phyloP scores from a whole-genome alignment of 2,113 vertebrate species.

The Ictalurus furcatus region DNA sequence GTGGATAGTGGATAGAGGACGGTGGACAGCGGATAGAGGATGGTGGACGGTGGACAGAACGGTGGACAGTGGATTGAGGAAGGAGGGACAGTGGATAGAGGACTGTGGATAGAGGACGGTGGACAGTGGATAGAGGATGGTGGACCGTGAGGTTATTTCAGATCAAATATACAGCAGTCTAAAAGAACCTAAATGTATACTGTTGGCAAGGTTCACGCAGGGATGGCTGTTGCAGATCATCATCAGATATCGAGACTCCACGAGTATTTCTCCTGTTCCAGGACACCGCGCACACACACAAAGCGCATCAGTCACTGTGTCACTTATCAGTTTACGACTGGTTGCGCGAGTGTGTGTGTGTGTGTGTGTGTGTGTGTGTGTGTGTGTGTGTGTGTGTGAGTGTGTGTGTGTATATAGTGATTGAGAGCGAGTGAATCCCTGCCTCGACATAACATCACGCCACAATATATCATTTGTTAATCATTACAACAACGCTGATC shows the following conservation, averaged over 20 bases:
- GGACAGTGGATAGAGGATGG: too few relatives aligned
- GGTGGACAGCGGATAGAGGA: too few relatives aligned
- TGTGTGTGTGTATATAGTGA: not conserved
- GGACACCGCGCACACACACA: not conserved
- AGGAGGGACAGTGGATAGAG: too few relatives aligned
- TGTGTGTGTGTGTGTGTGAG: not conserved
- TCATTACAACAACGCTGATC: not conserved
- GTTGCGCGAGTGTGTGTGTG: not conserved
- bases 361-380: not conserved
- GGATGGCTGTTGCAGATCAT: not conserved
- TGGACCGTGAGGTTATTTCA: too few relatives aligned
- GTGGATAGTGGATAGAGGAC: too few relatives aligned
- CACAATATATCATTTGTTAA: not conserved
- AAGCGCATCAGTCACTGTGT: not conserved
- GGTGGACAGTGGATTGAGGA: too few relatives aligned
- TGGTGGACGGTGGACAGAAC: too few relatives aligned
- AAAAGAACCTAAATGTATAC: not conserved
- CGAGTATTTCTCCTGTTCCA: not conserved
- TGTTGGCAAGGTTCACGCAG: not conserved
- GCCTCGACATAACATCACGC: not conserved
- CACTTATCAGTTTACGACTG: not conserved
- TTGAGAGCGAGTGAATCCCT: not conserved
- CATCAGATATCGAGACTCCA: not conserved
- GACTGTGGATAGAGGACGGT: too few relatives aligned
- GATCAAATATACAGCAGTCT: not conserved